Evolutionary conservation across 2,888 invertebrate species (phyloP).

Genomic region (Neoitamus cyanurus): DNA sequence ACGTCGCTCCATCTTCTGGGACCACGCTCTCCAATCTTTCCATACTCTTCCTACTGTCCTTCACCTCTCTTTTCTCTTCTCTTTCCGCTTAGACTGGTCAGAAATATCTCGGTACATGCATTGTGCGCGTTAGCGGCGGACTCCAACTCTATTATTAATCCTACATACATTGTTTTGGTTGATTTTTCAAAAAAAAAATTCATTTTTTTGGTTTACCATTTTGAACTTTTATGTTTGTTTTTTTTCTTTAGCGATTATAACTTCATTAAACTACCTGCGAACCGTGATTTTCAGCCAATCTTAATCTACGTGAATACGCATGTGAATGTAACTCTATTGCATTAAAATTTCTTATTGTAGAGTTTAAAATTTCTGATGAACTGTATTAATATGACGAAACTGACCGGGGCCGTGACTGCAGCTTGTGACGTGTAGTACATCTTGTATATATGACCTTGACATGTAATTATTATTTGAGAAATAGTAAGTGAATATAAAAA

Average conservation of each 20-base stretch:
- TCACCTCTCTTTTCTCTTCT: too few relatives aligned
- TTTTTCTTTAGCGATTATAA: constrained; percentile 49
- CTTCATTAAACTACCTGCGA: neutral
- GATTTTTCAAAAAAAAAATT: neutral
- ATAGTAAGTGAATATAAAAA: neutral
- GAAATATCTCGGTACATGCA: too few relatives aligned
- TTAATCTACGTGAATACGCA: constrained; percentile 33
- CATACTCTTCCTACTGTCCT: too few relatives aligned
- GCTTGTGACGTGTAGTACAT: neutral
- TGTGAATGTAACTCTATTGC: constrained; percentile 25
- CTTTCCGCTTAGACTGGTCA: too few relatives aligned
- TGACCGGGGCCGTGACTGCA: neutral
- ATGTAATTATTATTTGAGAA: neutral
- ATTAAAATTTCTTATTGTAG: neutral
- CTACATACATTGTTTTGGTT: neutral
- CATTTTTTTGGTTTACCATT: constrained; percentile 49
- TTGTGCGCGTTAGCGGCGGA: too few relatives aligned
- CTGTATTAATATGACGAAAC: neutral
- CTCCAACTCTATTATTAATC: neutral
- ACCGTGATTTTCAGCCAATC: constrained; percentile 33
- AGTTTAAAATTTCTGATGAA: constrained; percentile 21
- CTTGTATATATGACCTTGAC: neutral
- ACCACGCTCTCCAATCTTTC: too few relatives aligned
- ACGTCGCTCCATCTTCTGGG: too few relatives aligned
- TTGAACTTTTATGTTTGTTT: constrained; percentile 52